These are phyloP conservation scores for Squalus acanthias DNA, from an alignment of 2,797 vertebrate species.

Conservation along the genomic window DNA sequence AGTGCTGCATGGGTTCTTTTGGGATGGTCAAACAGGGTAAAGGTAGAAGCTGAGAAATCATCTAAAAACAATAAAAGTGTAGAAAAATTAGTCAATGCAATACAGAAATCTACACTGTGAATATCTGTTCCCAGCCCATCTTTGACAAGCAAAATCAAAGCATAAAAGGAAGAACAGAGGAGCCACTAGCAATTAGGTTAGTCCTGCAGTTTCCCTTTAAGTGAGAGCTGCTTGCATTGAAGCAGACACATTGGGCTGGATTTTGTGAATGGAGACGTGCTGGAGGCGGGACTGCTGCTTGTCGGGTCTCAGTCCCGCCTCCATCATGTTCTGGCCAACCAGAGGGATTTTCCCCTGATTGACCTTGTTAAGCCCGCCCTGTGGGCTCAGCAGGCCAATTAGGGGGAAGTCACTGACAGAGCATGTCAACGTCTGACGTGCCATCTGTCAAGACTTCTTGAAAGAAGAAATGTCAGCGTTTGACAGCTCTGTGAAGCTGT, in stretches of 20 bases:
- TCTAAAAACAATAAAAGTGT: background rate
- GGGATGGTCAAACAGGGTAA: conserved; percentile 19
- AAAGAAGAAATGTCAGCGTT: too few species aligned
- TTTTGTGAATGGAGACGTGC: too few species aligned
- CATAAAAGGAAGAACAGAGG: background rate
- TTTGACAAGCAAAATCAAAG: background rate
- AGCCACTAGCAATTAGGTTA: background rate
- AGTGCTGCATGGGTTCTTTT: conserved; percentile 22
- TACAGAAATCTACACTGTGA: background rate
- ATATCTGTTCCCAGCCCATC: background rate
- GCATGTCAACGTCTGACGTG: too few species aligned
- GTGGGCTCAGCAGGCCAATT: too few species aligned
- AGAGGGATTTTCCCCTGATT: too few species aligned
- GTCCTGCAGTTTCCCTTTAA: background rate
- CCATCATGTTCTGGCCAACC: too few species aligned
- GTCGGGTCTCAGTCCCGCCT: too few species aligned
- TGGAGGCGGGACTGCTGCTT: too few species aligned
- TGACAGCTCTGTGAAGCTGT: too few species aligned
- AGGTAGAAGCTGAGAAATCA: background rate
- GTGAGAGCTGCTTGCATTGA: background rate
- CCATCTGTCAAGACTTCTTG: too few species aligned
- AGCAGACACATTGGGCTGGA: background rate
- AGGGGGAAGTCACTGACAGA: too few species aligned
- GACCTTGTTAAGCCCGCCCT: too few species aligned
- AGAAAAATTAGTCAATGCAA: background rate